Conservation (phyloP, 2,797 vertebrate species). For the Pangasius mekongensis region DNA sequence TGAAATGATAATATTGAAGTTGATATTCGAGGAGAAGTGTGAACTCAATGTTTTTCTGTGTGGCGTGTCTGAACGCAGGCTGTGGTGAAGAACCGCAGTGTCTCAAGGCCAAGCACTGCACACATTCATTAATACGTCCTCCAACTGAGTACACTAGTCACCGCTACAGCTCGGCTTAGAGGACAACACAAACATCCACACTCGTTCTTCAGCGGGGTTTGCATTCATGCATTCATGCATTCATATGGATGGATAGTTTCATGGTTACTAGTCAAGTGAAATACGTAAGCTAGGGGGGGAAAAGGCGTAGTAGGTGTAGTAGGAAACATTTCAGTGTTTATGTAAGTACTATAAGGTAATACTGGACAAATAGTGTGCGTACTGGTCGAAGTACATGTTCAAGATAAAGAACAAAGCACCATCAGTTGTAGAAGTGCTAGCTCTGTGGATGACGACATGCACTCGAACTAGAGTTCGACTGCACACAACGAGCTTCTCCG, state of each 20-base stretch:
- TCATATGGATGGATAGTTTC: not conserved
- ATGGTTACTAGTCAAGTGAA: not conserved
- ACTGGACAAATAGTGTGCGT: not conserved
- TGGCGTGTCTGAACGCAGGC: not conserved
- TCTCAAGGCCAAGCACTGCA: not conserved
- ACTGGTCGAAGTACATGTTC: not conserved
- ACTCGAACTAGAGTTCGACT: not conserved
- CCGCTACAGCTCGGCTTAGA: not conserved
- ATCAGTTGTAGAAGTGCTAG: not conserved
- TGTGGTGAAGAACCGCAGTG: not conserved
- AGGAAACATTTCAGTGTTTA: not conserved
- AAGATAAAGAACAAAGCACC: not conserved
- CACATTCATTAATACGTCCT: not conserved
- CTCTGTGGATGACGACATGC: not conserved
- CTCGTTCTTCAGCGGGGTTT: not conserved
- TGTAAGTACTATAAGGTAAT: not conserved
- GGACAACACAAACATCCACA: not conserved
- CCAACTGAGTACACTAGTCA: not conserved
- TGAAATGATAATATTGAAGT: conserved; percentile 28
- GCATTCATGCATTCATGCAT: not conserved
- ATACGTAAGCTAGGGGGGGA: not conserved
- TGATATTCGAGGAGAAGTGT: not conserved
- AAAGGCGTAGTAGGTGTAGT: not conserved
- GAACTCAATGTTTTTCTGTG: not conserved
- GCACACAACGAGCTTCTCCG: not conserved